Conservation (phyloP, 1,140 invertebrate species). For the Notospermus geniculatus region DNA sequence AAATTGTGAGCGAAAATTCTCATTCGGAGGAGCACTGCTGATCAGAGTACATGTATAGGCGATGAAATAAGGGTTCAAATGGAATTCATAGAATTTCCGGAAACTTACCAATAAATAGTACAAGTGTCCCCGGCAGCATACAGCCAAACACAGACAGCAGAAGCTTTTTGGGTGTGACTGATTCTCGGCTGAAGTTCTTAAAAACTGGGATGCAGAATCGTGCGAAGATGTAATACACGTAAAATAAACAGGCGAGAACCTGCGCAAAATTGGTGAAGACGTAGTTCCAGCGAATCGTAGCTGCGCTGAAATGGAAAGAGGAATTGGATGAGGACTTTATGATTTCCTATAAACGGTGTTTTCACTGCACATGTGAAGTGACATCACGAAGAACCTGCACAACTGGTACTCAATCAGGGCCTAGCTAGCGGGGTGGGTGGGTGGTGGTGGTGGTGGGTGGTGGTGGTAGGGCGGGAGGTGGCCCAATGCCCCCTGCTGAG, state of each 20-base stretch:
- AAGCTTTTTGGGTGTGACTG: constrained; percentile 63
- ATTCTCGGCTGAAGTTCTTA: constrained; percentile 66
- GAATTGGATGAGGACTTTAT: not conserved
- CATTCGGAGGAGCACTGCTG: no score
- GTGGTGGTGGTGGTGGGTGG: no score
- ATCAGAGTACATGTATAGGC: no score
- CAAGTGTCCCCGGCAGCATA: constrained; percentile 72
- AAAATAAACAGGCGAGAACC: constrained; percentile 73
- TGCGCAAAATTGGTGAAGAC: constrained; percentile 72
- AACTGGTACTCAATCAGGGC: no score
- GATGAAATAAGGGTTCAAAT: not conserved
- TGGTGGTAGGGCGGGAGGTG: no score
- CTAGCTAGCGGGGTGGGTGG: no score
- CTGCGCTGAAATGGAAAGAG: constrained; percentile 60
- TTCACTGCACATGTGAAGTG: no score
- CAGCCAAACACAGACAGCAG: constrained; percentile 69
- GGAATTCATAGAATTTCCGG: not conserved
- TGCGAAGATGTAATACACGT: constrained; percentile 75
- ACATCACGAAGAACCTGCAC: no score
- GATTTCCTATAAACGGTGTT: no score
- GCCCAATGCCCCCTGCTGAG: no score
- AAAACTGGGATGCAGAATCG: constrained; percentile 72
- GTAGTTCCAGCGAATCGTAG: constrained; percentile 70
- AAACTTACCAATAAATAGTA: constrained; percentile 65
- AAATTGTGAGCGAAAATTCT: no score